These are phyloP conservation scores for Geodia barretti DNA, from an alignment of 37 sponge, comb jelly and placozoan genomes.

Conservation along the genomic window DNA sequence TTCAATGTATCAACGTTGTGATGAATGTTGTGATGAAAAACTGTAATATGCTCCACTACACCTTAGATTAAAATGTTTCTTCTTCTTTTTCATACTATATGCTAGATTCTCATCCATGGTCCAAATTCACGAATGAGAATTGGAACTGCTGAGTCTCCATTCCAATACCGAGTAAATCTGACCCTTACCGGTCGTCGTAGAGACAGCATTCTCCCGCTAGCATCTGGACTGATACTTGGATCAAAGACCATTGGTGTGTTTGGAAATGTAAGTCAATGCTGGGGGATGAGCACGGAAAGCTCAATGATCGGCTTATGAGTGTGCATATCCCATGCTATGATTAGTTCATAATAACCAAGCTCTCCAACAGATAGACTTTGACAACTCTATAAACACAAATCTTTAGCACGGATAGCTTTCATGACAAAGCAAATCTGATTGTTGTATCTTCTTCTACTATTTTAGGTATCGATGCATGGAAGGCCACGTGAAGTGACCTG, in stretches of 20 bases:
- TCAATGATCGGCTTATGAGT: no score
- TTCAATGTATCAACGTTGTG: no score
- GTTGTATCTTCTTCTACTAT: not conserved
- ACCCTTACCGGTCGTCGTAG: constrained; percentile 68
- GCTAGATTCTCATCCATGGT: constrained; percentile 75
- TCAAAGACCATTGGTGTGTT: constrained; percentile 87
- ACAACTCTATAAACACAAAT: no score
- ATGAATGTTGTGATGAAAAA: constrained; percentile 1
- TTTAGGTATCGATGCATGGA: constrained; percentile 70
- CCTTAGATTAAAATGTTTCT: not conserved
- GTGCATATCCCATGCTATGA: no score
- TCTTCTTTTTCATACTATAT: not conserved
- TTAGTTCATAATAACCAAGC: no score
- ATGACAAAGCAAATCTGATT: no score
- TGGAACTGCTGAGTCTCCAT: constrained; percentile 52
- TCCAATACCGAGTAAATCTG: constrained; percentile 52
- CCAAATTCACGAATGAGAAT: constrained; percentile 50
- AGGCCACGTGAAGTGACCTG: constrained; percentile 26
- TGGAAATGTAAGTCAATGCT: constrained; percentile 84
- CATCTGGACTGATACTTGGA: constrained; percentile 62
- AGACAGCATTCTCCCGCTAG: constrained; percentile 29
- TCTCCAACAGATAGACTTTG: no score
- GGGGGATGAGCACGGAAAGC: no score
- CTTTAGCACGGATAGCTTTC: no score
- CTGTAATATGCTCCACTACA: not conserved